Percentiles rank a stretch among this genome's conserved stretches.
Conservation (phyloP, 2,113 vertebrate genomes). For the Myrmecobius fasciatus region DNA sequence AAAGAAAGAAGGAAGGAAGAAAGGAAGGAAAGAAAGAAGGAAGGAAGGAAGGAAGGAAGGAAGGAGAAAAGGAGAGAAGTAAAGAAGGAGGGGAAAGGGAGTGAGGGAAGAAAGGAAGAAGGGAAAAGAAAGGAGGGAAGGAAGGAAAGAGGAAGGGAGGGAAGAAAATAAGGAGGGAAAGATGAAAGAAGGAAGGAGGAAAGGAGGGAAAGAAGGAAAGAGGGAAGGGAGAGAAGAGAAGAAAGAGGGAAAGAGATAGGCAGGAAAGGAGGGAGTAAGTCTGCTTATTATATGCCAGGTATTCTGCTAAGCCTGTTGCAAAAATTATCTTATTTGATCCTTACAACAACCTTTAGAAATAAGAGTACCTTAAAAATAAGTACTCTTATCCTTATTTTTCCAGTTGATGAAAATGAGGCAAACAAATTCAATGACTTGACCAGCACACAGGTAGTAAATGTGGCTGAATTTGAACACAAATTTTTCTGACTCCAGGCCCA, state of each 20-base stretch:
- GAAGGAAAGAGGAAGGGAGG: too few species aligned
- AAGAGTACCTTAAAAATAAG: too few species aligned
- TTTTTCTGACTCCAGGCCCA: background rate
- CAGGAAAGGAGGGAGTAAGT: background rate
- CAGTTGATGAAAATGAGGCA: background rate
- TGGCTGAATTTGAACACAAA: background rate
- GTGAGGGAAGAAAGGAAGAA: too few species aligned
- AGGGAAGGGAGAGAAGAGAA: too few species aligned
- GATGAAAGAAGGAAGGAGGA: too few species aligned
- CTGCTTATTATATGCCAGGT: background rate
- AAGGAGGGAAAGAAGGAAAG: too few species aligned
- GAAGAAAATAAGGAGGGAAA: too few species aligned
- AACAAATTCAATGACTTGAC: background rate
- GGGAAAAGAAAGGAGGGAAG: too few species aligned
- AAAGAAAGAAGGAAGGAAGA: background rate
- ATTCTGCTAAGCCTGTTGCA: background rate
- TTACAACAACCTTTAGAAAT: too few species aligned
- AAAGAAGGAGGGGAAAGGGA: too few species aligned
- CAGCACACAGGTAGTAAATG: background rate
- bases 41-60: background rate
- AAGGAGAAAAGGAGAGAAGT: background rate
- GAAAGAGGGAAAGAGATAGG: too few species aligned
- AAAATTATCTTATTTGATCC: background rate
- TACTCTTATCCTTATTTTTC: background rate
- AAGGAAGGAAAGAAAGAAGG: background rate